phyloP scores from a whole-genome alignment of 2,888 invertebrate species.

The Brenthis daphne region DNA sequence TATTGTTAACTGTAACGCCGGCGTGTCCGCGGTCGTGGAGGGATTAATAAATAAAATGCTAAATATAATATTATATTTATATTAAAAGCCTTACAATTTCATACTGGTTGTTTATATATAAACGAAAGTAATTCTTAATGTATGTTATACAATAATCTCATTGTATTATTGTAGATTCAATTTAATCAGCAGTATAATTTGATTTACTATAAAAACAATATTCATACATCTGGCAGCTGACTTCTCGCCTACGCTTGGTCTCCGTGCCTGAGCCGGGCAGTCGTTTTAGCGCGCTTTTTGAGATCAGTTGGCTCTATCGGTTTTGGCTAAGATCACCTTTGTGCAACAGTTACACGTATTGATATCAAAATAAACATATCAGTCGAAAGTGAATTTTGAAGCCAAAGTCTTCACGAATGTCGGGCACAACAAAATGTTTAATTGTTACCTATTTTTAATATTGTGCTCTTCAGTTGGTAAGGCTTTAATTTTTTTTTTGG shows the following conservation, averaged over 20 bases:
- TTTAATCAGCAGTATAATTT: constrained; percentile 25
- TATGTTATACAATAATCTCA: constrained; percentile 16
- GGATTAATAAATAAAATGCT: too few relatives aligned
- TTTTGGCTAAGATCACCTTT: constrained; percentile 30
- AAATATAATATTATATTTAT: background rate
- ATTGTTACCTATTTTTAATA: constrained; percentile 25
- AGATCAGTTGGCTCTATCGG: constrained; percentile 53
- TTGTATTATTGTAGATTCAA: constrained; percentile 2
- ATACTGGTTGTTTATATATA: background rate
- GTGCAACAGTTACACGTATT: constrained; percentile 23
- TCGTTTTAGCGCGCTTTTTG: constrained; percentile 69
- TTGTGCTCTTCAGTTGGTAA: constrained; percentile 31
- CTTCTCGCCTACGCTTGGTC: constrained; percentile 53
- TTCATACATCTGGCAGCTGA: constrained; percentile 43
- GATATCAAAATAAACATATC: constrained; percentile 26
- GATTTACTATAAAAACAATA: constrained; percentile 35
- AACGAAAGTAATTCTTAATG: constrained; percentile 2
- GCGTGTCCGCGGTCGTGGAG: too few relatives aligned
- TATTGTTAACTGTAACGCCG: too few relatives aligned
- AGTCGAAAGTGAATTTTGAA: background rate
- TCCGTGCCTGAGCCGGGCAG: constrained; percentile 47
- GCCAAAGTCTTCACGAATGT: constrained; percentile 19
- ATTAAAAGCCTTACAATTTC: constrained; percentile 14
- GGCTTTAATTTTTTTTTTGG: constrained; percentile 10
- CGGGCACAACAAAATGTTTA: constrained; percentile 25